These are phyloP conservation scores for Phainopepla nitens DNA, from an alignment of 2,113 vertebrate genomes.

Conservation along the genomic window DNA sequence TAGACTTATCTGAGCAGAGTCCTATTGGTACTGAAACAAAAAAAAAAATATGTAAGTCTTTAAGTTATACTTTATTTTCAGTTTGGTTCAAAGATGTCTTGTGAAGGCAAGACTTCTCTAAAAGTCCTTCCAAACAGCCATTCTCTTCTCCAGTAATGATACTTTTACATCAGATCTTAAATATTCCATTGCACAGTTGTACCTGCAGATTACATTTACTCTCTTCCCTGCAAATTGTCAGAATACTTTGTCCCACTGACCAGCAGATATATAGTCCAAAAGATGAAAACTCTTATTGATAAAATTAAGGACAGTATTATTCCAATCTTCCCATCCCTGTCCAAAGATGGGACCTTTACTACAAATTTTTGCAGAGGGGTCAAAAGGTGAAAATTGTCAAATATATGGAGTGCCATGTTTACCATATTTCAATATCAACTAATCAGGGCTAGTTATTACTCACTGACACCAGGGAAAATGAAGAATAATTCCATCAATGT, in stretches of 20 bases:
- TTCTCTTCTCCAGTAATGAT: not conserved
- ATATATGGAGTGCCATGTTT: not conserved
- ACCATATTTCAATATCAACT: not conserved
- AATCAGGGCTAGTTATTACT: not conserved
- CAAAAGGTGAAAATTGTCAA: not conserved
- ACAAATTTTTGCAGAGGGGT: not conserved
- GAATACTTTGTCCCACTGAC: not conserved
- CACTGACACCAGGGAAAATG: not conserved
- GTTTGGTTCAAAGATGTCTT: not conserved
- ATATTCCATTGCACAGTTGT: not conserved
- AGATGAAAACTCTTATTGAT: not conserved
- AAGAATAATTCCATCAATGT: conserved; percentile 33
- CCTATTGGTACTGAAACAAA: not conserved
- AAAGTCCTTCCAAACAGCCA: not conserved
- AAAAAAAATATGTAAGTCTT: not conserved
- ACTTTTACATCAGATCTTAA: not conserved
- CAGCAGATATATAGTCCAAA: not conserved
- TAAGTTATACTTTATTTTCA: not conserved
- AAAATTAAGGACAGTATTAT: not conserved
- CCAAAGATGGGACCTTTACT: not conserved
- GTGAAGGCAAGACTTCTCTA: not conserved
- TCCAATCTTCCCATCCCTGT: not conserved
- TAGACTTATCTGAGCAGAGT: not conserved
- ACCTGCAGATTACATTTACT: not conserved
- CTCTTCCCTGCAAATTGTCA: not conserved